Evolutionary conservation across 2,888 invertebrate species (phyloP).

Genomic region (Drosophila setosimentum): DNA sequence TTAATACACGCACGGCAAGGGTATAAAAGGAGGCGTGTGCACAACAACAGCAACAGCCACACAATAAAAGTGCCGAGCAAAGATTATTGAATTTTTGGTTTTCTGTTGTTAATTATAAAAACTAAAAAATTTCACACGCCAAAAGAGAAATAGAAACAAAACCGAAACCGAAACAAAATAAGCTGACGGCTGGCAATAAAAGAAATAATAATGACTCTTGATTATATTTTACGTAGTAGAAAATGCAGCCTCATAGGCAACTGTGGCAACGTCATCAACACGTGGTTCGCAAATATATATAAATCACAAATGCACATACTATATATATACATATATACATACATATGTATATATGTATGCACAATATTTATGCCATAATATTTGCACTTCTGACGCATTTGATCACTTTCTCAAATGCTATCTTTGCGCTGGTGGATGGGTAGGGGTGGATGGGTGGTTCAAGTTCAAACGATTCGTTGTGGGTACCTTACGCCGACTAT

Average conservation of each 20-base stretch:
- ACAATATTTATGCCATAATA: constrained; percentile 19
- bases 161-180: constrained; percentile 28
- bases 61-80: constrained; percentile 7
- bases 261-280: constrained; percentile 66
- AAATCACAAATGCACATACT: not conserved
- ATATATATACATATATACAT: not conserved
- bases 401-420: constrained; percentile 35
- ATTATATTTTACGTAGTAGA: constrained; percentile 53
- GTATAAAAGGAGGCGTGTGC: constrained; percentile 44
- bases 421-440: constrained; percentile 3
- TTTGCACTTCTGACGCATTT: constrained; percentile 49
- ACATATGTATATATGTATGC: constrained; percentile 3
- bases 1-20: not conserved
- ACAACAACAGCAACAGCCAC: constrained; percentile 22
- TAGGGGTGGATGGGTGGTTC: constrained; percentile 1
- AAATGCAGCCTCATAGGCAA: constrained; percentile 34
- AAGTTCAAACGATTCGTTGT: constrained; percentile 53
- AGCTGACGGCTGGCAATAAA: constrained; percentile 17
- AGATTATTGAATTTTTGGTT: constrained; percentile 14
- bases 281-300: constrained; percentile 49
- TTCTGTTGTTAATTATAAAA: constrained; percentile 14
- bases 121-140: constrained; percentile 60
- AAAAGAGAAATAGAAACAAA: constrained; percentile 33
- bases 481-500: constrained; percentile 14
- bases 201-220: constrained; percentile 64